phyloP scores from a whole-genome alignment of 2,797 vertebrate genomes.

The Steatocranus sp. region DNA sequence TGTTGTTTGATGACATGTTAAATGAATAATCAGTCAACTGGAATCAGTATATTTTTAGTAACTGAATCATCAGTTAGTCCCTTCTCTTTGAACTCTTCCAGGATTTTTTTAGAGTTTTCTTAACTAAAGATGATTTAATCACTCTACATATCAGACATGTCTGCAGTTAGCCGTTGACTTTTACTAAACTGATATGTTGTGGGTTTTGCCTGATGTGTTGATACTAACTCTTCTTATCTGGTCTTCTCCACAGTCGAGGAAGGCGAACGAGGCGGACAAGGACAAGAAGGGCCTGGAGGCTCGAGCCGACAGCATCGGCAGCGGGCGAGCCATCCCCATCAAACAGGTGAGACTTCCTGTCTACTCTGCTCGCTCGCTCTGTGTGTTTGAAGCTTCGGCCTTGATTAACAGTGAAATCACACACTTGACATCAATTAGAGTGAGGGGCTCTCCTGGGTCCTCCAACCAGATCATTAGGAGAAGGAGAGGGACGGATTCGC shows the following conservation, averaged over 20 bases:
- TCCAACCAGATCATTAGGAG: constrained; percentile 94
- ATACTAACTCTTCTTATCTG: neutral
- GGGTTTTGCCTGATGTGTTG: neutral
- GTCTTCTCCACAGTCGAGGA: constrained; percentile 86
- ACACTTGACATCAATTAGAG: constrained; percentile 99
- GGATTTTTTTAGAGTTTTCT: neutral
- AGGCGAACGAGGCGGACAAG: constrained; percentile 96
- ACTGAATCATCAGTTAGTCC: neutral
- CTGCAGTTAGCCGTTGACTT: neutral
- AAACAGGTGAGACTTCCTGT: constrained; percentile 86
- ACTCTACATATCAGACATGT: neutral
- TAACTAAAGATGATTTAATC: neutral
- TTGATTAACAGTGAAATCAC: constrained; percentile 89
- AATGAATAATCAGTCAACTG: neutral
- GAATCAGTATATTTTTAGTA: neutral
- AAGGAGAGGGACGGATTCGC: constrained; percentile 76
- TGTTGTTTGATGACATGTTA: neutral
- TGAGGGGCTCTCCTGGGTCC: constrained; percentile 83
- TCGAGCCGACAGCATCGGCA: constrained; percentile 97
- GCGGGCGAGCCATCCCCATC: constrained; percentile 97
- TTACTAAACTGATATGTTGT: neutral
- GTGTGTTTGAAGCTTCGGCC: constrained; percentile 33
- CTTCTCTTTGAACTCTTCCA: neutral
- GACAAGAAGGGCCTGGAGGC: constrained; percentile 96
- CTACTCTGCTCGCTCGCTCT: neutral